Conservation (phyloP, 2,888 invertebrate species). For the Andricus quercusramuli region DNA sequence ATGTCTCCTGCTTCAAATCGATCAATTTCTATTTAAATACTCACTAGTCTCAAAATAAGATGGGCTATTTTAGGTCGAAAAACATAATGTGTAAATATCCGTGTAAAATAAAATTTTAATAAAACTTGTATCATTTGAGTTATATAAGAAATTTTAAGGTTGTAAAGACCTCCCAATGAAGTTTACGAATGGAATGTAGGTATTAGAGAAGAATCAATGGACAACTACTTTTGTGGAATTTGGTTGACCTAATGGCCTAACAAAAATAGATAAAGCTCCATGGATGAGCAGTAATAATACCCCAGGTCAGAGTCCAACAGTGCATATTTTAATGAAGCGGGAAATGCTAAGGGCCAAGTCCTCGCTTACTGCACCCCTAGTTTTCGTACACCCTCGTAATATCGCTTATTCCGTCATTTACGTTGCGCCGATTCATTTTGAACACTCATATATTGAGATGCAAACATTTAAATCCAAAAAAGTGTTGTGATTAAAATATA, state of each 20-base stretch:
- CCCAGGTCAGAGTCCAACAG: neutral
- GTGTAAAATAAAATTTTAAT: neutral
- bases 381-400: neutral
- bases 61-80: neutral
- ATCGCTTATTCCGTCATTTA: neutral
- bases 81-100: neutral
- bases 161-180: neutral
- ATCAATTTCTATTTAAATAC: neutral
- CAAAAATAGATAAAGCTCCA: neutral
- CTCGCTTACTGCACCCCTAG: constrained; percentile 4
- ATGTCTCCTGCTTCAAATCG: neutral
- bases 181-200: neutral
- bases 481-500: neutral
- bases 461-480: neutral
- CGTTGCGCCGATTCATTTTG: neutral
- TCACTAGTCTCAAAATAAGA: neutral
- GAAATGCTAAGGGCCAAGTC: neutral
- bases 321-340: neutral
- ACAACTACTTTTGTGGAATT: constrained; percentile 2
- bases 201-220: neutral
- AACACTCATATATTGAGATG: neutral
- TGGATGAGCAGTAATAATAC: neutral
- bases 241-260: neutral
- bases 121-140: neutral
- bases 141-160: too few relatives aligned